phyloP scores from a whole-genome alignment of 2,797 vertebrate species.

The Pagetopsis macropterus region DNA sequence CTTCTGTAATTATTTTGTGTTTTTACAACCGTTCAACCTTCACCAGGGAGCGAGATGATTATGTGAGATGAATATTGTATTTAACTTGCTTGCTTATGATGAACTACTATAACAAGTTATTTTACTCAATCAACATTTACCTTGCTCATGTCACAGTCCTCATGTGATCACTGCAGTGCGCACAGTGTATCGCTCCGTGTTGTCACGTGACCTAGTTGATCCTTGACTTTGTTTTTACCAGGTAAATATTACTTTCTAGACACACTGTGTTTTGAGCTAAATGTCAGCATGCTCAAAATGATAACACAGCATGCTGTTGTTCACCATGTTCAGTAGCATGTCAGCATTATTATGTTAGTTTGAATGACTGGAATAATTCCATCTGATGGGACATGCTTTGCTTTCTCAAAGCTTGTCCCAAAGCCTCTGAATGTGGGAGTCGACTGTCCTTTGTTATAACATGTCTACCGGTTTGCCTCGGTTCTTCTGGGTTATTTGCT shows the following conservation, averaged over 20 bases:
- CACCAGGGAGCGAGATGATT: neutral
- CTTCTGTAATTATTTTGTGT: slow-evolving; percentile 31
- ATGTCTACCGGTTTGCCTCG: neutral
- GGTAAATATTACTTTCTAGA: slow-evolving; percentile 2
- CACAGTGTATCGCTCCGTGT: neutral
- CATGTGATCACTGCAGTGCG: neutral
- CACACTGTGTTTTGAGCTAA: too few species aligned
- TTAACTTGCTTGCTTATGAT: neutral
- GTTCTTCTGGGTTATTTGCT: neutral
- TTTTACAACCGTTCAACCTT: slow-evolving; percentile 37
- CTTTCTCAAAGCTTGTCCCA: too few species aligned
- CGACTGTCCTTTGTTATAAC: neutral
- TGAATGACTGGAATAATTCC: too few species aligned
- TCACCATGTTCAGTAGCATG: too few species aligned
- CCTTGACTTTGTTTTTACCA: slow-evolving; percentile 11
- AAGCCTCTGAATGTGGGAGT: neutral
- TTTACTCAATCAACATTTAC: neutral
- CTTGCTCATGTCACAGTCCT: too few species aligned
- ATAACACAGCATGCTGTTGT: too few species aligned
- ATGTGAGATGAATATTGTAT: neutral
- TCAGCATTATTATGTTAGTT: too few species aligned
- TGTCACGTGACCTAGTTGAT: neutral
- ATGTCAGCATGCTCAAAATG: too few species aligned
- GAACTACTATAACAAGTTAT: neutral
- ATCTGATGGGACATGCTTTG: too few species aligned